A percentile compares a stretch with the other conserved stretches of the same genome.
These are phyloP conservation scores for Andrena cerasifolii DNA, from an alignment of 1,140 invertebrate species.

Conservation along the genomic window DNA sequence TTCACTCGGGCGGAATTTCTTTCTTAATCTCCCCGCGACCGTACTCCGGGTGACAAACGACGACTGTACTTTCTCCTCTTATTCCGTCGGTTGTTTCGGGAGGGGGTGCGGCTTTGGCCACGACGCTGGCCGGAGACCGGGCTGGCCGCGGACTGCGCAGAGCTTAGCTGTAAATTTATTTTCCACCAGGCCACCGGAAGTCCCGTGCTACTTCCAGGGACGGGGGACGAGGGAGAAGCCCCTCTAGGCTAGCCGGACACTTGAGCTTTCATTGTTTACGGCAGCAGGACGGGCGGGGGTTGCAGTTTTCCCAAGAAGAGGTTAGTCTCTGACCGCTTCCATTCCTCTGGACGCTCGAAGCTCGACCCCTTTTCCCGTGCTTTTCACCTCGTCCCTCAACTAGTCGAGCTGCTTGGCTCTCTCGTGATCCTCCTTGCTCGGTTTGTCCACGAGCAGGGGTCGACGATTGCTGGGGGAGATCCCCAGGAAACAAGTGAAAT, in stretches of 20 bases:
- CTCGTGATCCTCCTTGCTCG: slow-evolving; percentile 28
- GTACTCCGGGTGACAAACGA: slow-evolving; percentile 67
- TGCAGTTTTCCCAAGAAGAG: slow-evolving; percentile 50
- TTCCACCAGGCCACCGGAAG: slow-evolving; percentile 65
- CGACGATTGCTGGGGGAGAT: not conserved
- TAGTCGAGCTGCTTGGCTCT: not conserved
- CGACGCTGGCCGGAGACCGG: not conserved
- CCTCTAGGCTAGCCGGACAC: slow-evolving; percentile 66
- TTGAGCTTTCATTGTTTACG: slow-evolving; percentile 78
- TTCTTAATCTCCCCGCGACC: slow-evolving; percentile 30
- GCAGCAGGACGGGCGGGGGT: slow-evolving; percentile 45
- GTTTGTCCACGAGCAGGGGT: not conserved
- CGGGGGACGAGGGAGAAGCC: slow-evolving; percentile 32
- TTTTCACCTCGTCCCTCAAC: slow-evolving; percentile 57
- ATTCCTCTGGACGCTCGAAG: slow-evolving; percentile 47
- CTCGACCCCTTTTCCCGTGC: slow-evolving; percentile 59
- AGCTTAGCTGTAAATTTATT: slow-evolving; percentile 77
- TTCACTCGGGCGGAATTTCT: slow-evolving; percentile 44
- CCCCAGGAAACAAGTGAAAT: slow-evolving; percentile 3
- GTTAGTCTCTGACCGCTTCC: slow-evolving; percentile 58
- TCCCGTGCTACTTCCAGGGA: slow-evolving; percentile 56
- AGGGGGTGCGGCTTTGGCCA: not conserved
- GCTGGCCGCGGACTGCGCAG: slow-evolving; percentile 42
- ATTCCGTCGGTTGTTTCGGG: slow-evolving; percentile 27
- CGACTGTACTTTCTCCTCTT: slow-evolving; percentile 45